Conservation (phyloP, 2,888 invertebrate species). For the Sarcophaga carnaria region DNA sequence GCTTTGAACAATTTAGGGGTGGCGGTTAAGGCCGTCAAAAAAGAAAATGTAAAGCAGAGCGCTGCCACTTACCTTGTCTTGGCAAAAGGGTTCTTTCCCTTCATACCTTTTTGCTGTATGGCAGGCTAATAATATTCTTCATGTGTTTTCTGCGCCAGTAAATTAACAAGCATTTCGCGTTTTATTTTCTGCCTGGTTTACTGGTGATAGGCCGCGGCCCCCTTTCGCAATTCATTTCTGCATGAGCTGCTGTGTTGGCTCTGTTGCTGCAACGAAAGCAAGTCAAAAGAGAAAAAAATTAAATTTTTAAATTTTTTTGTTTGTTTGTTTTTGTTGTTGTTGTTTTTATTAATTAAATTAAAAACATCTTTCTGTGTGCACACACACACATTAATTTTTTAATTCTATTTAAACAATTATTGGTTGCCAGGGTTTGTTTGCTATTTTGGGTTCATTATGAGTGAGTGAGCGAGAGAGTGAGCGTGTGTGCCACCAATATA, state of each 20-base stretch:
- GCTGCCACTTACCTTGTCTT: not conserved
- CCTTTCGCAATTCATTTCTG: not conserved
- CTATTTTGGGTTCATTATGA: constrained; percentile 21
- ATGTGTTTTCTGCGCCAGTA: constrained; percentile 23
- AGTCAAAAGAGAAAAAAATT: not conserved
- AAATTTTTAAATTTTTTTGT: not conserved
- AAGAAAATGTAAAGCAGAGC: not conserved
- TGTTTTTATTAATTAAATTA: constrained; percentile 61
- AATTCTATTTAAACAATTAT: constrained; percentile 62
- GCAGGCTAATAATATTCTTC: constrained; percentile 59
- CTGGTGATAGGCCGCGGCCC: not conserved
- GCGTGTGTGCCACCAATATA: not conserved
- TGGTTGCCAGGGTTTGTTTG: not conserved
- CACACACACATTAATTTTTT: constrained; percentile 60
- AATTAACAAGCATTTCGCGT: constrained; percentile 32
- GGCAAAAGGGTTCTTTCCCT: not conserved
- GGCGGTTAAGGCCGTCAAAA: not conserved
- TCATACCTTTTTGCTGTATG: constrained; percentile 9
- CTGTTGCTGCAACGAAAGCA: not conserved
- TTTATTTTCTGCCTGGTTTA: constrained; percentile 27
- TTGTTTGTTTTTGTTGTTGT: constrained; percentile 1
- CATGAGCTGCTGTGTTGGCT: not conserved
- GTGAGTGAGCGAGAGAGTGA: not conserved
- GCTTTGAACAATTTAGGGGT: constrained; percentile 20
- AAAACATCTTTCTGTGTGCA: constrained; percentile 17